Evolutionary conservation across 2,888 invertebrate genomes (phyloP), one percentile per base, ranked within the genome.

Genomic region (Phytoseiulus persimilis): DNA sequence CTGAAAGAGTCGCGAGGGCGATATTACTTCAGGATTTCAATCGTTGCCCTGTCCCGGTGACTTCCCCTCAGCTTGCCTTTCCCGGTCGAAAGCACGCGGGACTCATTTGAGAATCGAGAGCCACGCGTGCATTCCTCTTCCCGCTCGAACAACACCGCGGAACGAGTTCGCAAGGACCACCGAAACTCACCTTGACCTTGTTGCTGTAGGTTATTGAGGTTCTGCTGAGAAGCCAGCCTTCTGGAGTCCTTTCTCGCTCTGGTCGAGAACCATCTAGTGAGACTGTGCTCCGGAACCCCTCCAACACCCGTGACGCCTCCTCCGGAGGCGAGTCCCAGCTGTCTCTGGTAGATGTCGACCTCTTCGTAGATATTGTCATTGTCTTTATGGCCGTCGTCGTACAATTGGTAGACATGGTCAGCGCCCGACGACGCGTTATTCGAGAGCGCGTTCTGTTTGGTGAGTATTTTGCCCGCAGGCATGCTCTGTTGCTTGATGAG

Each of bases 351-450:
- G 65, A 91, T 90, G 89, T 91, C 91, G 39, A 91, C 91, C 90
- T 91, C 91, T 90, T 91, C 91, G 90, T 91, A 91, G 33, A 91
- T 91, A 89, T 91, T 91, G 87, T 91, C 91, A 89, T 91, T 91
- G 23, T 91, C 90, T 23, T 91, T 90, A 83, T 90, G 90, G 32
- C 90, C 83, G 90, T 90, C 90, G 89, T 90, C 89, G 83, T 90
- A 89, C 28, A 83, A 33, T 32, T 32, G 33, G 39, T 45, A 90
- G 31, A 87, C 87, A 33, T 87, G 87, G 23, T 87, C 87, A 3
- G 87, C 87, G n/a, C 87, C 87, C n/a, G 87, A 87, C 87, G 87
- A 87, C 0, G 31, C 32, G 87, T 45, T 87, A 18, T 87, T 87
- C 33, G 87, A 87, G n/a, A 87, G 33, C 87, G 87, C 87, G 23